Evolutionary conservation across 1,140 invertebrate species (phyloP).

Genomic region (Drosophila ananassae): DNA sequence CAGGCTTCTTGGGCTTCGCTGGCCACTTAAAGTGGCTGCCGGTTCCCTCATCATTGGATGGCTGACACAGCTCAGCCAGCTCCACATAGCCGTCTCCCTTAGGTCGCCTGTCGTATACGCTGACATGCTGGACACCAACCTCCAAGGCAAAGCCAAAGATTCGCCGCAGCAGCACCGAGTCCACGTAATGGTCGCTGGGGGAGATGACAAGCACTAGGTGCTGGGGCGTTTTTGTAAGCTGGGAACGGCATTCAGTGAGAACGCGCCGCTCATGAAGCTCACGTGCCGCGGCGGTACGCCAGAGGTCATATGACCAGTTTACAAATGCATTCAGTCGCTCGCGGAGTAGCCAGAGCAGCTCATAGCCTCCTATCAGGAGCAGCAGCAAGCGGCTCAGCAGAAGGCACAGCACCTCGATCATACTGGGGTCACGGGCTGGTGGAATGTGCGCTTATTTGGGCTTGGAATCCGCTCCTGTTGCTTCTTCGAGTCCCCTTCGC

Average conservation of each 20-base stretch:
- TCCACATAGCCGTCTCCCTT: conserved; percentile 46
- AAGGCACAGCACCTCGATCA: conserved; percentile 51
- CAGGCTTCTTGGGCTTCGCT: conserved; percentile 10
- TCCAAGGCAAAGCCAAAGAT: conserved; percentile 67
- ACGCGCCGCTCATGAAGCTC: conserved; percentile 46
- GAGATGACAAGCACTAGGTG: conserved; percentile 72
- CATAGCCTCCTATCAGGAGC: conserved; percentile 42
- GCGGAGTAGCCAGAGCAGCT: conserved; percentile 44
- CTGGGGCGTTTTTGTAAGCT: conserved; percentile 69
- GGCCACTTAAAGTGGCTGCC: conserved; percentile 34
- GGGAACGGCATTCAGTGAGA: conserved; percentile 44
- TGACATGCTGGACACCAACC: conserved; percentile 66
- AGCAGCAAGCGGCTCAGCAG: conserved; percentile 49
- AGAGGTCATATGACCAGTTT: conserved; percentile 78
- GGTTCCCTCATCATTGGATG: not conserved
- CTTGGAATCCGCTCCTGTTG: conserved; percentile 38
- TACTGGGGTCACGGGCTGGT: conserved; percentile 20
- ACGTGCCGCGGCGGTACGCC: conserved; percentile 46
- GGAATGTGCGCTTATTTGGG: conserved; percentile 41
- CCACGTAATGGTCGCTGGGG: conserved; percentile 46
- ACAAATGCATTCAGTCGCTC: conserved; percentile 58
- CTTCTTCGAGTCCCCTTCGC: conserved; percentile 42
- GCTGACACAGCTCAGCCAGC: conserved; percentile 34
- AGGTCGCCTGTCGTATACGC: conserved; percentile 68
- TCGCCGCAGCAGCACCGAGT: conserved; percentile 45